Percentiles rank a stretch among this genome's conserved stretches.
Evolutionary conservation across 2,888 invertebrate genomes (phyloP).

Genomic region (Melanargia galathea): DNA sequence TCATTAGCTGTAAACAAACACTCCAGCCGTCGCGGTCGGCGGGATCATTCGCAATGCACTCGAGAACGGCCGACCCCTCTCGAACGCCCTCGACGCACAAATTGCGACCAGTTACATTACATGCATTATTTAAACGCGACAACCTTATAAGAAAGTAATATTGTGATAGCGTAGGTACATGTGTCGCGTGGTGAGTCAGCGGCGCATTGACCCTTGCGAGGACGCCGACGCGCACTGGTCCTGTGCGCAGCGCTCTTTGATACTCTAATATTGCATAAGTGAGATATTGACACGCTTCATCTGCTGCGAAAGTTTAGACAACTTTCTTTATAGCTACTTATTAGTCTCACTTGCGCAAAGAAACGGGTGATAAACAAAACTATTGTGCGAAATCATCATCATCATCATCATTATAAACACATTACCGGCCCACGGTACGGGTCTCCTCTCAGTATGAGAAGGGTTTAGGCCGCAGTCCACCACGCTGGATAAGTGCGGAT

Average conservation of each 20-base stretch:
- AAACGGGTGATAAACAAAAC: no score
- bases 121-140: constrained; percentile 79
- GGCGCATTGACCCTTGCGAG: constrained; percentile 70
- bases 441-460: no score
- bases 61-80: constrained; percentile 35
- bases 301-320: background rate
- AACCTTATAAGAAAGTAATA: constrained; percentile 80
- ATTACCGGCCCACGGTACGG: no score
- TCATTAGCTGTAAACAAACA: constrained; percentile 27
- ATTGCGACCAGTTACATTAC: constrained; percentile 78
- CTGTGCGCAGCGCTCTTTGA: constrained; percentile 64
- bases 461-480: no score
- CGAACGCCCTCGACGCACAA: constrained; percentile 55
- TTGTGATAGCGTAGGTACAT: constrained; percentile 72
- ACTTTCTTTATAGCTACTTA: background rate
- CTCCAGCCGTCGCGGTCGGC: constrained; percentile 28
- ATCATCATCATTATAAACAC: no score
- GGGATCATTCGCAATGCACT: constrained; percentile 36
- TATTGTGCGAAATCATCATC: no score
- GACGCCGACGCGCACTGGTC: constrained; percentile 71
- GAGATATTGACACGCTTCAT: constrained; percentile 21
- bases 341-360: no score
- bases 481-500: no score
- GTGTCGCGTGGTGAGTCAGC: constrained; percentile 74
- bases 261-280: constrained; percentile 53